phyloP scores from a whole-genome alignment of 2,888 invertebrate species.

The Clanis bilineata region DNA sequence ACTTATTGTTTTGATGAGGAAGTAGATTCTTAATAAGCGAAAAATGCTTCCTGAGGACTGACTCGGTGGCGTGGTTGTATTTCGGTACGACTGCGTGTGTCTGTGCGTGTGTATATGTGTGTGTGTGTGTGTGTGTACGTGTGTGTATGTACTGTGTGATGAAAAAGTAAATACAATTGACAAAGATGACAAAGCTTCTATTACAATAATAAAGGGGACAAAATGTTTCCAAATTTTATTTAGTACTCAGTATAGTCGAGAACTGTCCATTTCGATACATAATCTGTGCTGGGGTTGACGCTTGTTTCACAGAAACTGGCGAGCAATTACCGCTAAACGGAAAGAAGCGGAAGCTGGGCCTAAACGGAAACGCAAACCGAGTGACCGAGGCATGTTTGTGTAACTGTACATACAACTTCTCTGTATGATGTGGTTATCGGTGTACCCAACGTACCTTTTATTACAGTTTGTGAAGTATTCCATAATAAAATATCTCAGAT shows the following conservation, averaged over 20 bases:
- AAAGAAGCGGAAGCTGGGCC: too few species aligned
- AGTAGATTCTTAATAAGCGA: not conserved
- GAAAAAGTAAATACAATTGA: too few species aligned
- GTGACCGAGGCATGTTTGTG: conserved; percentile 38
- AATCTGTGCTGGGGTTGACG: not conserved
- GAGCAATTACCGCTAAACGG: conserved; percentile 61
- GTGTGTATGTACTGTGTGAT: too few species aligned
- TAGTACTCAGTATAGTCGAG: not conserved
- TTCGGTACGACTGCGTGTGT: too few species aligned
- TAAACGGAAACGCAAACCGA: conserved; percentile 45
- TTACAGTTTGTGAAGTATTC: too few species aligned
- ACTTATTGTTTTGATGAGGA: not conserved
- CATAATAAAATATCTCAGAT: too few species aligned
- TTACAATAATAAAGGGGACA: too few species aligned
- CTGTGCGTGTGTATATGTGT: too few species aligned
- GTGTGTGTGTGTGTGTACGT: too few species aligned
- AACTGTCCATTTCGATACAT: not conserved
- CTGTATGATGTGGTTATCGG: conserved; percentile 27
- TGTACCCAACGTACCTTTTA: too few species aligned
- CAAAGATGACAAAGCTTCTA: too few species aligned
- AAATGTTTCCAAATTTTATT: not conserved
- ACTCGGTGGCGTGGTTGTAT: too few species aligned
- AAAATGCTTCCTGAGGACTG: not conserved
- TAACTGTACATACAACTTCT: conserved; percentile 42
- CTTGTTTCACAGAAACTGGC: conserved; percentile 28